Percentiles rank a stretch among this genome's conserved stretches.
Conservation (phyloP, 2,888 invertebrate species). For the Galeopsomyia nigrocyanea region DNA sequence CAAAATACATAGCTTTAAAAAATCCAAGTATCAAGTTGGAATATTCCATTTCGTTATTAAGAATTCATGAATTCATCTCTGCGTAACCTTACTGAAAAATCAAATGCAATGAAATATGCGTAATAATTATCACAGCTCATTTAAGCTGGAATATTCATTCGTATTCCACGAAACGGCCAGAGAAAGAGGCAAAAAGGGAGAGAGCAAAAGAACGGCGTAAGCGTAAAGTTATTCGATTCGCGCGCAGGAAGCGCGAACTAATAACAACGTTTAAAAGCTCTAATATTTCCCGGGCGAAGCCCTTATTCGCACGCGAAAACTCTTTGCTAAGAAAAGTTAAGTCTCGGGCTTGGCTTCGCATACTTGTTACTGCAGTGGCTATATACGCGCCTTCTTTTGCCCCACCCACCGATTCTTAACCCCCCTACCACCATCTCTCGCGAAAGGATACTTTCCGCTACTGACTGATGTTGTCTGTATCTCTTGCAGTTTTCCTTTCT, state of each 20-base stretch:
- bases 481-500: constrained; percentile 1
- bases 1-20: too few relatives aligned
- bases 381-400: too few relatives aligned
- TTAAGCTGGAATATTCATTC: too few relatives aligned
- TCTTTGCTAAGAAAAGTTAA: constrained; percentile 66
- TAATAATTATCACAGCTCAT: too few relatives aligned
- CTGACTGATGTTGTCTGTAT: constrained; percentile 27
- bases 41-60: too few relatives aligned
- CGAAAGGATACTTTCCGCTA: constrained; percentile 15
- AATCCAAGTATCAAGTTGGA: too few relatives aligned
- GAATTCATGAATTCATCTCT: too few relatives aligned
- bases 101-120: too few relatives aligned
- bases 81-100: too few relatives aligned
- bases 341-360: constrained; percentile 46
- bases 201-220: not conserved
- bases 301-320: constrained; percentile 61
- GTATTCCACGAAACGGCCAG: not conserved
- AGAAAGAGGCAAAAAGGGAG: constrained; percentile 4
- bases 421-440: constrained; percentile 4
- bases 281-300: constrained; percentile 61
- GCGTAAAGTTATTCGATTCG: constrained; percentile 60
- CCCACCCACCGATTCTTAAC: too few relatives aligned
- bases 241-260: constrained; percentile 58
- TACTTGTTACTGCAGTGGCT: constrained; percentile 10
- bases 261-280: constrained; percentile 65